A percentile compares a stretch with the other conserved stretches of the same genome.
phyloP scores from a whole-genome alignment of 2,113 vertebrate species.

The Nibea albiflora region DNA sequence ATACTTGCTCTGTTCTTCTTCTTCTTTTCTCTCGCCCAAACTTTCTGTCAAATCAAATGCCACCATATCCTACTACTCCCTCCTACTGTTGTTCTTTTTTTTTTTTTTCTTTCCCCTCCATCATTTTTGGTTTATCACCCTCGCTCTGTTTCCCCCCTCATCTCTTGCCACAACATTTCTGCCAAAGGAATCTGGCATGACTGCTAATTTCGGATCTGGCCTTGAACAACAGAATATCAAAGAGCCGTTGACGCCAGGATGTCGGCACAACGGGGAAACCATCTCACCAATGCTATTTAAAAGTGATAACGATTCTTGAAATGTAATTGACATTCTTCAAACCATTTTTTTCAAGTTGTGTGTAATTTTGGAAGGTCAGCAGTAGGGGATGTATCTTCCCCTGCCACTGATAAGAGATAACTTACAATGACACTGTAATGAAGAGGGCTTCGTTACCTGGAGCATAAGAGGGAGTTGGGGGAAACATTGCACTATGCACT shows the following conservation, averaged over 20 bases:
- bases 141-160: slow-evolving; percentile 17
- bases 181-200: slow-evolving; percentile 63
- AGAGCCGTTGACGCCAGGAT: slow-evolving; percentile 54
- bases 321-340: slow-evolving; percentile 48
- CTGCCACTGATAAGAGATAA: slow-evolving; percentile 58
- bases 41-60: slow-evolving; percentile 44
- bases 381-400: slow-evolving; percentile 34
- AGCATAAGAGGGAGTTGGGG: too few species aligned
- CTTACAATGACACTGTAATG: slow-evolving; percentile 54
- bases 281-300: slow-evolving; percentile 45
- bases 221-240: slow-evolving; percentile 69
- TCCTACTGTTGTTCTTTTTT: slow-evolving; percentile 45
- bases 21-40: slow-evolving; percentile 26
- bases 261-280: slow-evolving; percentile 48
- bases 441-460: too few species aligned
- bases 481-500: too few species aligned
- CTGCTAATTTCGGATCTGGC: slow-evolving; percentile 72
- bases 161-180: slow-evolving; percentile 43
- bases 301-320: slow-evolving; percentile 62
- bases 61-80: neutral
- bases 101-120: slow-evolving; percentile 39
- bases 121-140: slow-evolving; percentile 17
- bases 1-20: neutral
- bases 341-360: slow-evolving; percentile 33
- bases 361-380: slow-evolving; percentile 34